Evolutionary conservation across 2,113 vertebrate species (phyloP).

Genomic region (Rafetus swinhoei): DNA sequence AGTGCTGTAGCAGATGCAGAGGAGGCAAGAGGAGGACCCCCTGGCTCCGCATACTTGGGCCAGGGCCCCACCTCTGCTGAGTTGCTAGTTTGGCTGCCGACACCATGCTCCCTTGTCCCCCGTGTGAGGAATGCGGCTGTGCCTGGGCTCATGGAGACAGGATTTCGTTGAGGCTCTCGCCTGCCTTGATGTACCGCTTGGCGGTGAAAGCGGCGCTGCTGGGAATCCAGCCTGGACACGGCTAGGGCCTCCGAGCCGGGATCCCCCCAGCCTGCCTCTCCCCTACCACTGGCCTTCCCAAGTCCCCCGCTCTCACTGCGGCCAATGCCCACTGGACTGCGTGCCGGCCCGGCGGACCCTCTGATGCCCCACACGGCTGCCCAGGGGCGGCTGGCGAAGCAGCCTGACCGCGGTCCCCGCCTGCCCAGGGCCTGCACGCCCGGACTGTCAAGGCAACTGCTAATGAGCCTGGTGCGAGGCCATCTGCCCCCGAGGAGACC

Average conservation of each 20-base stretch:
- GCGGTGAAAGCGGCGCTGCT: neutral
- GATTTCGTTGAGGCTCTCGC: neutral
- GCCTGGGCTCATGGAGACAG: neutral
- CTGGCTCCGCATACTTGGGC: neutral
- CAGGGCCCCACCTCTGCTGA: neutral
- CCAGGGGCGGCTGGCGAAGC: too few relatives aligned
- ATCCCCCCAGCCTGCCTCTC: neutral
- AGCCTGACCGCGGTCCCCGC: too few relatives aligned
- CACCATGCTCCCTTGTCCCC: neutral
- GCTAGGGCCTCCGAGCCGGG: neutral
- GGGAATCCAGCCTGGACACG: neutral
- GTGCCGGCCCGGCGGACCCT: neutral
- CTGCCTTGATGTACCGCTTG: neutral
- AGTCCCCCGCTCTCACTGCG: neutral
- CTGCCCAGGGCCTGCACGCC: rapidly evolving
- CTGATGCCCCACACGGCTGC: neutral
- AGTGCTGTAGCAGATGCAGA: neutral
- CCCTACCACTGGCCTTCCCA: neutral
- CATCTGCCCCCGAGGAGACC: neutral
- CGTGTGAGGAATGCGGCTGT: neutral
- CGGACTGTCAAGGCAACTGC: neutral
- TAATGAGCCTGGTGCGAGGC: neutral
- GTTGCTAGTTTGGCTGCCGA: neutral
- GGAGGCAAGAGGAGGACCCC: neutral
- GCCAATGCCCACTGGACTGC: neutral